phyloP scores from a whole-genome alignment of 2,797 vertebrate species.

The Sebastes paucispinis region DNA sequence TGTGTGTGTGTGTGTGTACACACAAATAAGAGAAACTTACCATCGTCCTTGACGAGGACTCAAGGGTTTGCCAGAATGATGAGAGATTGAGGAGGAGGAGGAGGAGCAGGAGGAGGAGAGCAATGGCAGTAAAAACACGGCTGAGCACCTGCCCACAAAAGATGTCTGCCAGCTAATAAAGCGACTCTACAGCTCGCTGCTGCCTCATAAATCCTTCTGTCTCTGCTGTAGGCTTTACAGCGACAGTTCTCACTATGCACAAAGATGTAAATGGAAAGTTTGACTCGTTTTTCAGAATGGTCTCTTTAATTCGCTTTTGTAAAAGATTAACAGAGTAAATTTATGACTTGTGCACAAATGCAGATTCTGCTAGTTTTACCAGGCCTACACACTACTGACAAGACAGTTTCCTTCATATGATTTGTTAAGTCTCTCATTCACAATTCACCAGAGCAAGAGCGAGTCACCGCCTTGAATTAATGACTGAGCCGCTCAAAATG shows the following conservation, averaged over 20 bases:
- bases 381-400: neutral
- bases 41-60: slow-evolving; percentile 54
- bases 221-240: slow-evolving; percentile 29
- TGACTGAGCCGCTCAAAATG: slow-evolving; percentile 19
- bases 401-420: neutral
- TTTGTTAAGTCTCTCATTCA: slow-evolving; percentile 23
- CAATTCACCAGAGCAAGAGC: slow-evolving; percentile 9
- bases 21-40: neutral
- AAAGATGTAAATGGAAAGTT: slow-evolving; percentile 29
- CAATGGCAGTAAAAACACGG: slow-evolving; percentile 57
- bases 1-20: neutral
- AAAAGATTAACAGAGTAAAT: slow-evolving; percentile 7
- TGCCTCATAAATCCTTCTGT: slow-evolving; percentile 58
- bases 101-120: slow-evolving; percentile 34
- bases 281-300: neutral
- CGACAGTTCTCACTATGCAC: neutral
- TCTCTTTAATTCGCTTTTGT: slow-evolving; percentile 15
- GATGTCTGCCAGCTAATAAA: slow-evolving; percentile 63
- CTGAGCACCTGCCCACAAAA: slow-evolving; percentile 61
- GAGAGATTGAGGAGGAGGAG: slow-evolving; percentile 19
- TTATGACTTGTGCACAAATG: neutral
- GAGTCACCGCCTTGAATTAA: slow-evolving; percentile 12
- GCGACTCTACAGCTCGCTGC: slow-evolving; percentile 44
- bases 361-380: neutral
- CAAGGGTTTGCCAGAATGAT: slow-evolving; percentile 38